Percentiles rank a stretch among this genome's conserved stretches.
These are phyloP conservation scores for Synchiropus splendidus DNA, from an alignment of 2,113 vertebrate genomes.

Conservation along the genomic window DNA sequence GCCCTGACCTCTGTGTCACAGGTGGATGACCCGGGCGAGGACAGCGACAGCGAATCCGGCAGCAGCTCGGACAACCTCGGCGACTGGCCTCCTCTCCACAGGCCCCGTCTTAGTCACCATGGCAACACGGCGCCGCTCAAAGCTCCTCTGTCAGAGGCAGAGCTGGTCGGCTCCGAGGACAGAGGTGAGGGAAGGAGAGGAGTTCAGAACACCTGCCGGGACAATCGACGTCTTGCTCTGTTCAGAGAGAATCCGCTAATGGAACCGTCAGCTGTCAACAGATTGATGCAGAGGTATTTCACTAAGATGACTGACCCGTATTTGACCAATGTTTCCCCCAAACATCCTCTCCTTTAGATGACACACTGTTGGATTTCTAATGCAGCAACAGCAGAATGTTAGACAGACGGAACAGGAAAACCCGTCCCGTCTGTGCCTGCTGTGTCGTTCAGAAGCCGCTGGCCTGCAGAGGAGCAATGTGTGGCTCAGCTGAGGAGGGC, in stretches of 20 bases:
- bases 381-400: too few species aligned
- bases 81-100: slow-evolving; percentile 34
- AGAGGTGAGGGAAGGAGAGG: slow-evolving; percentile 41
- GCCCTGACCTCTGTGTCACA: slow-evolving; percentile 2
- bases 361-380: too few species aligned
- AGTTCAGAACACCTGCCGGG: background rate
- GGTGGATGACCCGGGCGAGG: slow-evolving; percentile 28
- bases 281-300: too few species aligned
- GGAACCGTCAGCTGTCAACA: too few species aligned
- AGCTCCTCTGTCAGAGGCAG: slow-evolving; percentile 30
- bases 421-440: background rate
- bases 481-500: slow-evolving; percentile 49
- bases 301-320: too few species aligned
- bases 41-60: slow-evolving; percentile 51
- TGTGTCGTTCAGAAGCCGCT: slow-evolving; percentile 5
- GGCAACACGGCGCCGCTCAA: slow-evolving; percentile 33
- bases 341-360: too few species aligned
- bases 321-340: too few species aligned
- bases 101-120: slow-evolving; percentile 35
- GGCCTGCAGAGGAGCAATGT: slow-evolving; percentile 1
- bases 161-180: slow-evolving; percentile 17
- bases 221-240: too few species aligned
- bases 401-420: too few species aligned
- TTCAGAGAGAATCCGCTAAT: too few species aligned
- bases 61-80: slow-evolving; percentile 28